Percentiles rank a stretch among this genome's conserved stretches.
phyloP scores from a whole-genome alignment of 2,797 vertebrate species.

The Siniperca scherzeri region DNA sequence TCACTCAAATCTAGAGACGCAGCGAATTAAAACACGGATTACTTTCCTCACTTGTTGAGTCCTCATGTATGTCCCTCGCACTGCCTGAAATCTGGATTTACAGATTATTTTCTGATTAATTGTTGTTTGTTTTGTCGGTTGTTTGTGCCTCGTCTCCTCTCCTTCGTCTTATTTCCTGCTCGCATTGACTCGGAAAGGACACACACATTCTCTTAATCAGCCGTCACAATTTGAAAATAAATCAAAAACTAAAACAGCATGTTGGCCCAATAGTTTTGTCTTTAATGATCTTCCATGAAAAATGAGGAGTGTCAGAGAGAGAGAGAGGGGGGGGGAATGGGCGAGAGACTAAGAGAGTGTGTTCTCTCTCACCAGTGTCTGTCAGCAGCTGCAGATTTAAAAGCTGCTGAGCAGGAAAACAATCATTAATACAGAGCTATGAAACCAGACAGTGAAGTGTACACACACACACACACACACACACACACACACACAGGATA shows the following conservation, averaged over 20 bases:
- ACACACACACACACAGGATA: slow-evolving; percentile 11
- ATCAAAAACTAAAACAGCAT: neutral
- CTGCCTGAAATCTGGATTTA: too few species aligned
- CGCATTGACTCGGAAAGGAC: neutral
- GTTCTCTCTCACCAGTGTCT: neutral
- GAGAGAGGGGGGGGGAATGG: neutral
- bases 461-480: slow-evolving; percentile 15
- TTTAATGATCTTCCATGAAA: neutral
- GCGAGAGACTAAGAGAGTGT: neutral
- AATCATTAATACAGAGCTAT: neutral
- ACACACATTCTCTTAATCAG: neutral
- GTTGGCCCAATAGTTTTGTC: neutral
- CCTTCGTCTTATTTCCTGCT: neutral
- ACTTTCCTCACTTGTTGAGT: too few species aligned
- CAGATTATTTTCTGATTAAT: neutral
- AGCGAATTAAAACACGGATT: too few species aligned
- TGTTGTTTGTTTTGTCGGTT: neutral
- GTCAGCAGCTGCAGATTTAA: slow-evolving; percentile 47
- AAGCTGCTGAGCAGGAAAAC: slow-evolving; percentile 25
- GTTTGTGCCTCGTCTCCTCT: neutral
- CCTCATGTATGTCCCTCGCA: too few species aligned
- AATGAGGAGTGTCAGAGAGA: neutral
- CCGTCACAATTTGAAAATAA: neutral
- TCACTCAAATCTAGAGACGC: too few species aligned
- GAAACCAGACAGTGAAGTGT: slow-evolving; percentile 12